phyloP scores from a whole-genome alignment of 2,113 vertebrate species.

The Hemibagrus wyckioides region DNA sequence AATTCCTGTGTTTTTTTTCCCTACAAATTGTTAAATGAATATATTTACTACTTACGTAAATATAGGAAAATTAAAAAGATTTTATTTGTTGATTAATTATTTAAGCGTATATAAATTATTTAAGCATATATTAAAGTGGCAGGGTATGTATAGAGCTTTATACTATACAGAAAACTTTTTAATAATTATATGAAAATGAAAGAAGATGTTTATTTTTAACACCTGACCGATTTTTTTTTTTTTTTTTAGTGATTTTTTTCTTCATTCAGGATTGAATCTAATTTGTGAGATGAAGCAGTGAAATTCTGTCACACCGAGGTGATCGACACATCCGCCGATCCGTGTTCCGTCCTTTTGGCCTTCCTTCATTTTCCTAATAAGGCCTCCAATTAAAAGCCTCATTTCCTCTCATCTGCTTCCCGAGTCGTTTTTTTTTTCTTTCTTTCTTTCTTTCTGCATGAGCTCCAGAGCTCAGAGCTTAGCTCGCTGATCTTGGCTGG shows the following conservation, averaged over 20 bases:
- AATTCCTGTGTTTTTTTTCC: neutral
- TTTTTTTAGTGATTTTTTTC: neutral
- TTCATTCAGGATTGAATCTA: neutral
- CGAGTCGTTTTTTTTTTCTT: conserved; percentile 36
- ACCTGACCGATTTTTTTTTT: neutral
- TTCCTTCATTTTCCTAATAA: conserved; percentile 61
- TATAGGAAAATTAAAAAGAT: neutral
- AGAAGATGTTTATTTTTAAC: neutral
- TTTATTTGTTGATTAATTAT: too few species aligned
- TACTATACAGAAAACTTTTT: neutral
- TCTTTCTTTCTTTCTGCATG: conserved; percentile 41
- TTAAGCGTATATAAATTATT: neutral
- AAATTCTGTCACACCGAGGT: neutral
- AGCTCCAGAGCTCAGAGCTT: conserved; percentile 34
- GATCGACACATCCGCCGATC: conserved; percentile 38
- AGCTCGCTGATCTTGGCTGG: conserved; percentile 47
- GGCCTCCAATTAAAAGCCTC: conserved; percentile 71
- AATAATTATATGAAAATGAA: neutral
- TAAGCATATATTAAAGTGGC: neutral
- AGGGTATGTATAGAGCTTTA: neutral
- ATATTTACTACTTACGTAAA: neutral
- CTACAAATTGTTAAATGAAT: neutral
- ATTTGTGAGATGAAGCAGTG: neutral
- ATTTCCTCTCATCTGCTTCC: conserved; percentile 72
- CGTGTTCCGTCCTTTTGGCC: conserved; percentile 20